Evolutionary conservation across 2,888 invertebrate species (phyloP).

Genomic region (Ormyrus thymus): DNA sequence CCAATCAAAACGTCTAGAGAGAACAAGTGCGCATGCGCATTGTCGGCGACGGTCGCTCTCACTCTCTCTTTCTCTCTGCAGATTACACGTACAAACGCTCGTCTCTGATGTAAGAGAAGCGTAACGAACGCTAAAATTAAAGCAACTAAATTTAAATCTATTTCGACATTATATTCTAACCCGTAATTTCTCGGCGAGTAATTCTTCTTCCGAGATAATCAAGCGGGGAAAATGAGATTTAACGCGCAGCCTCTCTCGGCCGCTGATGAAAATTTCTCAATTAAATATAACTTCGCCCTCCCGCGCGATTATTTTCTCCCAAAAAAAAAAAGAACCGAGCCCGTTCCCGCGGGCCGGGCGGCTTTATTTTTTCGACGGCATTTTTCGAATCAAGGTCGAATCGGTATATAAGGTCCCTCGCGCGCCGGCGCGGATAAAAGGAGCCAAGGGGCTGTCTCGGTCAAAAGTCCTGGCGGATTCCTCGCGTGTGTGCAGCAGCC

Average conservation of each 20-base stretch:
- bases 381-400: not conserved
- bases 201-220: not conserved
- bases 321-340: too few relatives aligned
- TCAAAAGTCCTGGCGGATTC: too few relatives aligned
- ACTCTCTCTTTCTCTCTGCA: not conserved
- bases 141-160: conserved; percentile 13
- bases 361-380: conserved; percentile 40
- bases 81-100: not conserved
- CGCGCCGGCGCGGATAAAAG: too few relatives aligned
- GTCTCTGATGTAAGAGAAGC: conserved; percentile 10
- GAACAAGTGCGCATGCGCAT: conserved; percentile 3
- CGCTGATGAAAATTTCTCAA: too few relatives aligned
- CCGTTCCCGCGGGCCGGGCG: not conserved
- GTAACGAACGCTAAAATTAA: not conserved
- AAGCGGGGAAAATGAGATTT: not conserved
- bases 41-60: not conserved
- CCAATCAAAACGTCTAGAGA: not conserved
- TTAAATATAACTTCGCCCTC: not conserved
- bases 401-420: too few relatives aligned
- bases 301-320: not conserved
- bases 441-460: too few relatives aligned
- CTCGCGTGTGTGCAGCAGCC: too few relatives aligned
- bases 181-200: conserved; percentile 12
- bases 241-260: too few relatives aligned
- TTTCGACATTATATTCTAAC: conserved; percentile 2